Base-by-base conservation (phyloP, 2,113 vertebrate genomes). In the Oxyruncus cristatus region DNA sequence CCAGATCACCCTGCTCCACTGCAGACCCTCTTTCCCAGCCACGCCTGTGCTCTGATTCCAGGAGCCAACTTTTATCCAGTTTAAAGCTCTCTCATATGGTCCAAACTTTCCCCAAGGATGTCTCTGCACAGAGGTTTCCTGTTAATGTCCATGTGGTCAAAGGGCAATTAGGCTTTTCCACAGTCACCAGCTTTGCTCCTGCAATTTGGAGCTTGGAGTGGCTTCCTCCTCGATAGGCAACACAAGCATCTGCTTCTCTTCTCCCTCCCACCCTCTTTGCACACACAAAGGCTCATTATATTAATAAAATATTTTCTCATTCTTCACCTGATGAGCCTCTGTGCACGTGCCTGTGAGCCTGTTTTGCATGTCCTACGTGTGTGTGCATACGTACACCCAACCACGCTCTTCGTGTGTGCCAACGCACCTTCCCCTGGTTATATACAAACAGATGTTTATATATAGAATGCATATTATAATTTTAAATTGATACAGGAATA, bases 401-500 rank as follows among this genome's bases (percentile, higher is more conserved):
- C 37, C 12, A 2, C 46, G 30, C 22, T 55, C 35, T 47, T 41
- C 11, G 0, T 6, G 41, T 33, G 35, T 62, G 83, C 65, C 61
- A 81, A 63, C 5, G 61, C 24, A 80, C 85, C 67, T 78, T 88
- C 68, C 61, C 32, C 53, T 9, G 30, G 17, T 71, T 59, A 71
- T 6, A 65, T 20, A 79, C 72, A 84, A 89, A 78, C 85, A 95
- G 89, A 88, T 92, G 86, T 93, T 89, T 95, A 92, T 87, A 91
- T 93, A 95, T 74, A 71, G 71, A 92, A 96, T 37, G 27, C 44
- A 11, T 94, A 90, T 88, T 82, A 93, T 35, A 89, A 71, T 91
- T 97, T 96, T 91, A 91, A 79, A 96, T 93, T 52, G 76, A 92
- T 82, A 85, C 20, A 71, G 53, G 56, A 93, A 95, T 92, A 91